Base-by-base conservation (phyloP, 2,797 vertebrate genomes). In the Leptodactylus fallax region DNA sequence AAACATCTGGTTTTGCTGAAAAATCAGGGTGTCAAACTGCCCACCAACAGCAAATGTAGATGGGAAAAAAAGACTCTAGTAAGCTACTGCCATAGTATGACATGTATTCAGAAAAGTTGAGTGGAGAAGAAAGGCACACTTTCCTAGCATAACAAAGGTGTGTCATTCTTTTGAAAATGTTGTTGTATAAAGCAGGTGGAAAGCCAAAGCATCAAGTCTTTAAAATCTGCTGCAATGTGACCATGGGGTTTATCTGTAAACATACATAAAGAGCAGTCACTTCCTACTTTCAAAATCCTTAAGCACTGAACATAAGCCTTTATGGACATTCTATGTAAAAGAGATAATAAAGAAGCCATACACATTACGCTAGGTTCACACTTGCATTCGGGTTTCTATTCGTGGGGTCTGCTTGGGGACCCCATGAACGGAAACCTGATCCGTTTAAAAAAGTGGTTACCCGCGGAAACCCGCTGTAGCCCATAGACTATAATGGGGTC, bases 101-200 rank as follows among this genome's bases (percentile, higher is more conserved):
- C 21, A 61, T 21, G 60, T 61, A 7, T 58, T 19, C 7, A 6
- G 53, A 79, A 79, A 16, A 36, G 14, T 8, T 19, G 9, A 60
- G 17, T 53, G 55, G 3, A 14, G 6, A 6, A 58, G 51, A 23
- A 55, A 53, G n/a, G 51, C 17, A 56, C 3, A 56, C 77, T 79
- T 53, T 58, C 77, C 53, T 11, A 53, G 7, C 23, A 79, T 79
- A 60, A 79, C 55, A 79, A 51, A 79, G 78, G 78, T 58, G 78
- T 79, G 55, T 36, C 78, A 9, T 17, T 79, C 77, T 25, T 79
- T 60, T 36, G 23, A 58, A 45, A 36, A 60, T 60, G 16, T 79
- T 79, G 17, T 79, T 19, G 16, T 79, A 36, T 19, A 25, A 19
- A 58, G 36, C 11, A 10, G 17, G 14, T 79, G 14, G 23, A 36